phyloP scores from a whole-genome alignment of 2,888 invertebrate genomes.

The Sinopyrophorus schimmeli region DNA sequence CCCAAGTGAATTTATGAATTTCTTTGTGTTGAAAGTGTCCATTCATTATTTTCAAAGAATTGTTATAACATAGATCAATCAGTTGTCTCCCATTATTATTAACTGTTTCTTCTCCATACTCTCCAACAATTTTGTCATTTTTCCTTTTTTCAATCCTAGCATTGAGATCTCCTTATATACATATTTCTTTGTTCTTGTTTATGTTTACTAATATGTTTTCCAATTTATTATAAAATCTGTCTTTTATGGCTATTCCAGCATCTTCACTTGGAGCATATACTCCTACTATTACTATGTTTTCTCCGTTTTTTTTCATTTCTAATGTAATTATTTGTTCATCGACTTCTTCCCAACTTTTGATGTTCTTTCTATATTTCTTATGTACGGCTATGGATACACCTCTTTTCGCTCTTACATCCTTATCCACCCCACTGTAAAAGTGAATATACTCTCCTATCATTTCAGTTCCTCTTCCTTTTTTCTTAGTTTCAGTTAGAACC shows the following conservation, averaged over 20 bases:
- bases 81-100: neutral
- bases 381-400: too few species aligned
- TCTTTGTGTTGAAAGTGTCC: neutral
- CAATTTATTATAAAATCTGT: too few species aligned
- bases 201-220: too few species aligned
- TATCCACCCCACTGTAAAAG: too few species aligned
- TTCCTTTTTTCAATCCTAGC: neutral
- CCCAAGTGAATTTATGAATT: neutral
- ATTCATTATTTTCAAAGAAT: neutral
- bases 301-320: neutral
- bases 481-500: too few species aligned
- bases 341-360: slow-evolving; percentile 1
- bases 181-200: too few species aligned
- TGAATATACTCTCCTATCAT: too few species aligned
- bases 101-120: neutral
- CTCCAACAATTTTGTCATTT: neutral
- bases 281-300: neutral
- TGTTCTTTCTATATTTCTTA: neutral
- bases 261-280: neutral
- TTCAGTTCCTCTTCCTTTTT: too few species aligned
- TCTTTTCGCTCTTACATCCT: too few species aligned
- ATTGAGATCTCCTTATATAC: slow-evolving; percentile 3
- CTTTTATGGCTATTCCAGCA: too few species aligned
- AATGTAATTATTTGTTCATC: neutral
- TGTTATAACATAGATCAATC: neutral